A percentile compares a stretch with the other conserved stretches of the same genome.
These are phyloP conservation scores for Erythrocercus mccallii DNA, from an alignment of 2,113 vertebrate species.

Conservation along the genomic window DNA sequence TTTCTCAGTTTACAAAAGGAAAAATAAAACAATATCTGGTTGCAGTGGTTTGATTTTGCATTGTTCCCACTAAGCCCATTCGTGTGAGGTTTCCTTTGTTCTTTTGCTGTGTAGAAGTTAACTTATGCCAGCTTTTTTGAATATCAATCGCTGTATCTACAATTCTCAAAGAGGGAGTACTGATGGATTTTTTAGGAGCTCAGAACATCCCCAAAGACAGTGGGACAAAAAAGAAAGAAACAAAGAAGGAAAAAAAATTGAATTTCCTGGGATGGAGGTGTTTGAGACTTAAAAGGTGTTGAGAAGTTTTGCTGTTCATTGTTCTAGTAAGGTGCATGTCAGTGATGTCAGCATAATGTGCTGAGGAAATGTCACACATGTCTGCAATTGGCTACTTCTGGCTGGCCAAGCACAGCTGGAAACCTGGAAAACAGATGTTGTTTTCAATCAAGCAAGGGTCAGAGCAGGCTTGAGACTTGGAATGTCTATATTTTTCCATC, in stretches of 20 bases:
- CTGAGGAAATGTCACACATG: constrained; percentile 78
- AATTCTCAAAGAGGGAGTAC: background rate
- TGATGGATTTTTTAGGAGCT: background rate
- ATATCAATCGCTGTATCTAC: background rate
- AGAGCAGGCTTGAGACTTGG: constrained; percentile 56
- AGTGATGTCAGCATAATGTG: constrained; percentile 65
- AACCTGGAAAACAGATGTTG: constrained; percentile 77
- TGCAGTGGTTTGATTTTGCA: background rate
- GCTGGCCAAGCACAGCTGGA: constrained; percentile 67
- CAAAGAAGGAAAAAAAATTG: background rate
- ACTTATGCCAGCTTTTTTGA: background rate
- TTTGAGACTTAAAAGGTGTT: constrained; percentile 60
- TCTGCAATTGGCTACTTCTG: constrained; percentile 74
- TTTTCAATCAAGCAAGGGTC: constrained; percentile 74
- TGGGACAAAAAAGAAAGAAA: background rate
- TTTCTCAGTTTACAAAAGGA: background rate
- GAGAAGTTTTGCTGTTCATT: constrained; percentile 67
- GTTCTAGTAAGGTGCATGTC: constrained; percentile 69
- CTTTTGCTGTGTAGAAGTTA: background rate
- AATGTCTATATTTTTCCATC: constrained; percentile 49
- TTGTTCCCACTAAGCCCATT: background rate
- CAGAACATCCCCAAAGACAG: background rate
- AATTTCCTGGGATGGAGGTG: constrained; percentile 1
- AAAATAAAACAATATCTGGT: background rate
- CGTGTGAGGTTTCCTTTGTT: background rate